phyloP scores from a whole-genome alignment of 2,888 invertebrate species.

The Tridacna gigas region DNA sequence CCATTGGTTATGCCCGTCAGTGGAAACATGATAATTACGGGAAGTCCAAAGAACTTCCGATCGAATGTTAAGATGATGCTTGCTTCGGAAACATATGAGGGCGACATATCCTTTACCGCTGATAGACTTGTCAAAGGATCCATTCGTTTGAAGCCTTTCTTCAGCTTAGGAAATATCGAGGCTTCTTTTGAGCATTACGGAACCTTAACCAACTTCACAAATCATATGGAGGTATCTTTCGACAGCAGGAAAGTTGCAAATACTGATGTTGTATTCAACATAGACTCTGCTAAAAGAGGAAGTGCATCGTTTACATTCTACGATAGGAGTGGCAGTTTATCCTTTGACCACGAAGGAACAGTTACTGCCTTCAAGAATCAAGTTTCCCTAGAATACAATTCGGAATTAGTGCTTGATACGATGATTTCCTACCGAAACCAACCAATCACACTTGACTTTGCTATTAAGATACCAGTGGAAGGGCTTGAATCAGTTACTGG shows the following conservation, averaged over 20 bases:
- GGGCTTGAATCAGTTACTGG: conserved; percentile 33
- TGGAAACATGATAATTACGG: neutral
- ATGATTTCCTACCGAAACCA: neutral
- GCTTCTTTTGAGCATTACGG: conserved; percentile 35
- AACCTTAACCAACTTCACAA: conserved; percentile 21
- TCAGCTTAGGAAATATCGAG: neutral
- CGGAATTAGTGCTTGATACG: conserved; percentile 32
- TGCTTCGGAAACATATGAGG: neutral
- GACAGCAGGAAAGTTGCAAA: conserved; percentile 45
- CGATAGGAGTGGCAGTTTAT: conserved; percentile 7
- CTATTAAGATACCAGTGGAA: neutral
- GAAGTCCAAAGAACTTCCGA: neutral
- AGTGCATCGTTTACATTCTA: conserved; percentile 2
- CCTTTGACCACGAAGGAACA: conserved; percentile 50
- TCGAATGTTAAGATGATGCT: neutral
- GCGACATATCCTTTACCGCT: conserved; percentile 19
- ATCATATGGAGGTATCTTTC: conserved; percentile 29
- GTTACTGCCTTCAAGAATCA: conserved; percentile 38
- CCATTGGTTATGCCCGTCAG: conserved; percentile 6
- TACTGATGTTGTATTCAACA: conserved; percentile 53
- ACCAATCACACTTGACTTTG: conserved; percentile 1
- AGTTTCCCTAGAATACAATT: conserved; percentile 9
- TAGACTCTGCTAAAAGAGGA: conserved; percentile 27
- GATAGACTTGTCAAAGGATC: conserved; percentile 13
- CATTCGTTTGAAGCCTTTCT: neutral